Percentiles rank a stretch among this genome's conserved stretches.
These are phyloP conservation scores for Anthonomus grandis DNA, from an alignment of 1,140 invertebrate genomes.

Conservation along the genomic window DNA sequence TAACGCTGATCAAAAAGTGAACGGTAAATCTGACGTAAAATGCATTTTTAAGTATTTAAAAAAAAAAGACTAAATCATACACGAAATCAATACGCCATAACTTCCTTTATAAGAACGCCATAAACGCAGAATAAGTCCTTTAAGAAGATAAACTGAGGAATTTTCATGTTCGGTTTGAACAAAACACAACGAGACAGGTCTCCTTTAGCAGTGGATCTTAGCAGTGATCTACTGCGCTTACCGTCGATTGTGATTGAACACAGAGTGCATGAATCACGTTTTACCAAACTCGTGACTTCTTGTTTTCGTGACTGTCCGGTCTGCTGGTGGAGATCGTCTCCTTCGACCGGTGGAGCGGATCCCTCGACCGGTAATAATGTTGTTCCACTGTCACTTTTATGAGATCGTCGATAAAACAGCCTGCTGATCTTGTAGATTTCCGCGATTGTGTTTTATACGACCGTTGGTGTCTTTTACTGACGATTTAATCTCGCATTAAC, in stretches of 20 bases:
- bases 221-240: conserved; percentile 27
- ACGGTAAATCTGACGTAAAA: too few species aligned
- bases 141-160: too few species aligned
- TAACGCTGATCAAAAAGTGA: too few species aligned
- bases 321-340: background rate
- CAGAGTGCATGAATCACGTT: conserved; percentile 31
- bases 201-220: conserved; percentile 11
- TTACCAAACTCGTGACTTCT: conserved; percentile 21
- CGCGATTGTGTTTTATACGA: conserved; percentile 12
- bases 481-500: too few species aligned
- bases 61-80: too few species aligned
- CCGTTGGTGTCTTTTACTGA: too few species aligned
- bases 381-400: conserved; percentile 36
- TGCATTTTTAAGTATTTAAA: too few species aligned
- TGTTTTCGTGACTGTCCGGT: conserved; percentile 15
- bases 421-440: conserved; percentile 32
- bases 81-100: too few species aligned
- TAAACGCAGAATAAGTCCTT: too few species aligned
- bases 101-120: too few species aligned
- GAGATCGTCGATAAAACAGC: conserved; percentile 29
- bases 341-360: conserved; percentile 13
- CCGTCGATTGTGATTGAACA: conserved; percentile 20
- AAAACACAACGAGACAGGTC: too few species aligned
- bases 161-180: too few species aligned
- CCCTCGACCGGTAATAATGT: conserved; percentile 27